Evolutionary conservation across 2,888 invertebrate species (phyloP), one percentile per base, ranked within the genome.

Genomic region (Seladonia tumulorum): DNA sequence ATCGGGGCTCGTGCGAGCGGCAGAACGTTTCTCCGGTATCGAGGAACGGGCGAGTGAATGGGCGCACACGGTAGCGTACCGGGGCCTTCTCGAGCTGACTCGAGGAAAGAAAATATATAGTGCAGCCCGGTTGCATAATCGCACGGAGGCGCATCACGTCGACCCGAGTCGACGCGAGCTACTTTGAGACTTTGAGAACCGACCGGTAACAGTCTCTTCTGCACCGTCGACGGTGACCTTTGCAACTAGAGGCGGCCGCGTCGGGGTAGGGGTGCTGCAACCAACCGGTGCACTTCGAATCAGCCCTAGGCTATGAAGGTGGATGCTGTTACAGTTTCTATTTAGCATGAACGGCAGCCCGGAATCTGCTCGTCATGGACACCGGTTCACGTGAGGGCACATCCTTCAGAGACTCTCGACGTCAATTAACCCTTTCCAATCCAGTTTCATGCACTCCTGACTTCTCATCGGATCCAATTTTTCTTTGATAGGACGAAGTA

Each of bases 101-200:
- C 66, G 75, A 73, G 83, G 57, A 85, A 90, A 85, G 89, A 87
- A 90, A 90, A 90, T 90, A 90, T 90, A 90, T 90, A 88, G 90
- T 90, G 89, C 90, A 87, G 81, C 22, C 76, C 70, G 76, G 60
- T 90, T 90, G 90, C 90, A 82, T 90, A 90, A 90, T 86, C 68
- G 68, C 76, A 75, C 81, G 73, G 78, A 89, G 90, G 87, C 83
- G 81, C 83, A 90, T 90, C 90, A 60, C 81, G 71, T 79, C 72
- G 74, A 77, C 49, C 73, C 76, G 53, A n/a, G 16, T 78, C 68
- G 45, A 70, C 73, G 79, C 57, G 76, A 79, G 76, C 60, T 78
- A 82, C 82, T 82, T 86, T 70, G 53, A 49, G 57, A 82, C 82
- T 82, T 86, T 73, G 53, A 49, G 57, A 63, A 63, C 63, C 63